Evolutionary conservation across 2,888 invertebrate species (phyloP).

Genomic region (Atethmia centrago): DNA sequence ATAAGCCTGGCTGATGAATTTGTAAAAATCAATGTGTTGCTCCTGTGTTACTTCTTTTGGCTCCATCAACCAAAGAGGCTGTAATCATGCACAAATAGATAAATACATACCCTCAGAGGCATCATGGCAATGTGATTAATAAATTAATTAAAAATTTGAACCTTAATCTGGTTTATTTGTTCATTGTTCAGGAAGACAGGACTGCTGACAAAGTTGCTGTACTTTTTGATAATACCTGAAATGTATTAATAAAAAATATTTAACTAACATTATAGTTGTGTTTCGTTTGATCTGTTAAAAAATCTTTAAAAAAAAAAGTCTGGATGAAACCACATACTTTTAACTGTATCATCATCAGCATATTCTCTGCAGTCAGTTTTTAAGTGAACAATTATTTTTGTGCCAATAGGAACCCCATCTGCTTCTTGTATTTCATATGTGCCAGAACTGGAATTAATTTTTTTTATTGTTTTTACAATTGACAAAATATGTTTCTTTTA

Average conservation of each 20-base stretch:
- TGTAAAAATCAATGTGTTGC: constrained; percentile 98
- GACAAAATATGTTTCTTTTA: background rate
- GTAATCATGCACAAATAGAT: constrained; percentile 50
- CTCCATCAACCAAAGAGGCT: constrained; percentile 98
- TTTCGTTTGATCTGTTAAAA: background rate
- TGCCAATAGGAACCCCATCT: constrained; percentile 96
- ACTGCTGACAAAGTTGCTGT: constrained; percentile 99
- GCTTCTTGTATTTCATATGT: constrained; percentile 97
- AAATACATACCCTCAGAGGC: background rate
- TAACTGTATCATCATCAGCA: constrained; percentile 95
- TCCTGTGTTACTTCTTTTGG: constrained; percentile 96
- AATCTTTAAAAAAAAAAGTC: background rate
- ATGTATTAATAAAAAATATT: constrained; percentile 59
- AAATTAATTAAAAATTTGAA: constrained; percentile 63
- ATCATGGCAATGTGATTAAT: background rate
- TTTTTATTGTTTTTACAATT: background rate
- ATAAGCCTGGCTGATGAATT: constrained; percentile 95
- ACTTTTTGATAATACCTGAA: constrained; percentile 96
- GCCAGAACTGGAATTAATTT: constrained; percentile 92
- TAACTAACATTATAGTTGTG: background rate
- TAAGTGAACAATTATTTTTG: constrained; percentile 97
- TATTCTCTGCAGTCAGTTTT: constrained; percentile 97
- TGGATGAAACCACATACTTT: constrained; percentile 85
- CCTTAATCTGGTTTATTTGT: constrained; percentile 96
- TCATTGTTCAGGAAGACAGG: constrained; percentile 97